These are phyloP conservation scores for Acinonyx jubatus DNA, from an alignment of 2,113 vertebrate genomes.

Conservation along the genomic window DNA sequence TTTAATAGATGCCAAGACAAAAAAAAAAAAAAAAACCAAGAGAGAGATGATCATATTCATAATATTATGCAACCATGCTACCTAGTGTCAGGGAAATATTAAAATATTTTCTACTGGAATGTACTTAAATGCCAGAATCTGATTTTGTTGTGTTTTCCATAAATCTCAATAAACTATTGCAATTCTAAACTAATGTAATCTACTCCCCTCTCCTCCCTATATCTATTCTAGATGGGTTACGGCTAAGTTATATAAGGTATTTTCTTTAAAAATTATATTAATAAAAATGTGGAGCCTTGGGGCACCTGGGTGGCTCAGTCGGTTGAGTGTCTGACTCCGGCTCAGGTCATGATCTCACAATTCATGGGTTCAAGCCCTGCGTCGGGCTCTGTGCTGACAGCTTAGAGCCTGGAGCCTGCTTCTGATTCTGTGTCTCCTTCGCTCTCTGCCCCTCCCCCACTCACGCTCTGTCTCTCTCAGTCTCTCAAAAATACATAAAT, in stretches of 20 bases:
- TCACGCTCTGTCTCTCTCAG: too few relatives aligned
- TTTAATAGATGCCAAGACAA: background rate
- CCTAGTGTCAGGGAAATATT: background rate
- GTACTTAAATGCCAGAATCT: background rate
- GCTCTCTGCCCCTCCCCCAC: too few relatives aligned
- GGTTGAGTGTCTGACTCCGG: too few relatives aligned
- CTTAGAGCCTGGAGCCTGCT: too few relatives aligned
- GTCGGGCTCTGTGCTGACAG: too few relatives aligned
- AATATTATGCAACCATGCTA: background rate
- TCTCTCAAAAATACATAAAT: too few relatives aligned
- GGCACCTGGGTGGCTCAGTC: too few relatives aligned
- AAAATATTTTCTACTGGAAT: constrained; percentile 20
- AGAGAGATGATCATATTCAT: background rate
- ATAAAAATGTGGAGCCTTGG: constrained; percentile 36
- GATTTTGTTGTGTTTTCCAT: background rate
- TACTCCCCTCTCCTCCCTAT: background rate
- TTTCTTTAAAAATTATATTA: constrained; percentile 45
- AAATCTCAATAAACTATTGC: constrained; percentile 37
- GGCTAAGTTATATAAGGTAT: background rate
- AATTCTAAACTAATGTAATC: background rate
- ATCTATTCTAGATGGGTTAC: background rate
- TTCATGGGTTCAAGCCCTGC: too few relatives aligned
- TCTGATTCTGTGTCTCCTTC: too few relatives aligned
- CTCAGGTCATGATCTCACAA: too few relatives aligned
- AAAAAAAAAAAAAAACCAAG: background rate